A percentile compares a stretch with the other conserved stretches of the same genome.
Conservation (phyloP, 2,113 vertebrate genomes). For the Nothocercus nigrocapillus region DNA sequence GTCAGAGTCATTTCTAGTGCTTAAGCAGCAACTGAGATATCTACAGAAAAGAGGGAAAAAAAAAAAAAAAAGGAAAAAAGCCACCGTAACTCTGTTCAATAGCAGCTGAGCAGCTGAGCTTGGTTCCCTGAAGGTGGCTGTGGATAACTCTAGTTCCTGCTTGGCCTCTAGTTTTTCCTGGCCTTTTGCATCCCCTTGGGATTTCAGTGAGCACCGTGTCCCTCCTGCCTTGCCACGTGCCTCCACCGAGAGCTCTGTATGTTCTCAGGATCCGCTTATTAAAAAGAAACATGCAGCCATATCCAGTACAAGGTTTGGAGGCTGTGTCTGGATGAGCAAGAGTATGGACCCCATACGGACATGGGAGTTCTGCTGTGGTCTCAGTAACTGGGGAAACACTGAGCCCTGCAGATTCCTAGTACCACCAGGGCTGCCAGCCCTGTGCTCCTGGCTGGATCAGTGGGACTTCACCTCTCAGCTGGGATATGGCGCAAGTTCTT, state of each 20-base stretch:
- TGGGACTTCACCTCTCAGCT: background rate
- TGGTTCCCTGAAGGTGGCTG: background rate
- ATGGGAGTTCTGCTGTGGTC: background rate
- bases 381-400: background rate
- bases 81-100: background rate
- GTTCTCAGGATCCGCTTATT: too few species aligned
- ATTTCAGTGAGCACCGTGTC: background rate
- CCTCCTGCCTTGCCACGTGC: background rate
- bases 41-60: background rate
- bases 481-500: background rate
- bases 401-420: background rate
- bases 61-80: background rate
- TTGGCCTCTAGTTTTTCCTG: background rate
- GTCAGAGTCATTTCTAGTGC: slow-evolving; percentile 16
- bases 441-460: background rate
- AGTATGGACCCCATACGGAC: background rate
- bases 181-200: background rate
- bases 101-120: background rate
- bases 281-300: too few species aligned
- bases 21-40: background rate
- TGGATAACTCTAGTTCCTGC: background rate
- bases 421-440: background rate
- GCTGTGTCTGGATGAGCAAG: background rate
- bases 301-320: background rate
- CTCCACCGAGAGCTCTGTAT: background rate